Evolutionary conservation across 2,797 vertebrate species (phyloP), one percentile per base, ranked within the genome.

Genomic region (Poecilia picta): DNA sequence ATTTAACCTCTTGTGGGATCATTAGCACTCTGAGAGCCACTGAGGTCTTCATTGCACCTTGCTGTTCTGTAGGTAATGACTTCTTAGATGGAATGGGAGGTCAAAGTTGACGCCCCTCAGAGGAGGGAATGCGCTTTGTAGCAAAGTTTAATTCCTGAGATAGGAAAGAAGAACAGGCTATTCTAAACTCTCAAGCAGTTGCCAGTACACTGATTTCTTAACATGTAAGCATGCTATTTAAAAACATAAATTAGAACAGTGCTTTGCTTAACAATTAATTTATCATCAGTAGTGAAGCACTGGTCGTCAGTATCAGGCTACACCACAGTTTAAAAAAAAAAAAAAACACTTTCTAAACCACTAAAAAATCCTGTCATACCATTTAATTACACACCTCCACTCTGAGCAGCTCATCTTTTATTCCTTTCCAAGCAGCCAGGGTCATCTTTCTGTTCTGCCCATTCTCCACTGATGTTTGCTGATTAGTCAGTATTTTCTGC

Each of bases 1-100:
- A 53, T 73, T 74, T 74, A 55, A 74, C 73, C 73, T 74, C 73
- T 41, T 41, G 73, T 74, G 51, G 51, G 51, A 39, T 74, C 49
- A 74, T 55, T 74, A 74, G 73, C 73, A 74, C 73, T 39, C 31
- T 43, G 73, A 74, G 36, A 74, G 33, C 23, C 51, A 74, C 23
- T 7, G 49, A 74, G 51, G 73, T 74, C 73, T 74, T 74, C 73
- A 55, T 57, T 74, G 51, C 73, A 57, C 73, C 73, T 74, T 39
- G 36, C 73, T 57, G 49, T 33, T 55, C 36, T 41, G 51, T 55
- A 41, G 39, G 46, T 55, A 57, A 74, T 53, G 73, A 74, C 49
- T 55, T 39, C 36, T 55, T 36, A 74, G 36, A 25, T 39, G 36
- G 51, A 74, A 55, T 74, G 33, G 15, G 51, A 74, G 51, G 73